Evolutionary conservation across 2,797 vertebrate species (phyloP).

Genomic region (Petrocephalus sullivani): DNA sequence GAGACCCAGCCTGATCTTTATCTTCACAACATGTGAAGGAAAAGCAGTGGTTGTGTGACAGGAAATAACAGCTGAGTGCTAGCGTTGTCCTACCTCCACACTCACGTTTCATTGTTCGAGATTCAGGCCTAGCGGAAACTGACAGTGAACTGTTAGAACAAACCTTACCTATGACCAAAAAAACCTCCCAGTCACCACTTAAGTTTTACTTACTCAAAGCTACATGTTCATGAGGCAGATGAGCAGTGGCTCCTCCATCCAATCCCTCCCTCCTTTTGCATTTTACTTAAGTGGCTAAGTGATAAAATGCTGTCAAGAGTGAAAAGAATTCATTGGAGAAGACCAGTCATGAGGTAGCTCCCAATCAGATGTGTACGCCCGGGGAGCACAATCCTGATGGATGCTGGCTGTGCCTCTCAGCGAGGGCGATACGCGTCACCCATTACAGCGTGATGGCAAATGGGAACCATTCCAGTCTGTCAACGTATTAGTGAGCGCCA

Average conservation of each 20-base stretch:
- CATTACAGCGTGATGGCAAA: neutral
- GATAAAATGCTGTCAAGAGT: neutral
- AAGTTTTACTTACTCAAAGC: neutral
- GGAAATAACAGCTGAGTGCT: neutral
- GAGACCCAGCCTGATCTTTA: neutral
- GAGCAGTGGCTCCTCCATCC: neutral
- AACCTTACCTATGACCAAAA: neutral
- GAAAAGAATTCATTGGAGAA: neutral
- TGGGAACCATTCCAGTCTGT: neutral
- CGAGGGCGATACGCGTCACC: neutral
- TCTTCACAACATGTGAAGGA: neutral
- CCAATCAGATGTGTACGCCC: neutral
- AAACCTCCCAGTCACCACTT: neutral
- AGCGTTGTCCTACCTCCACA: conserved; percentile 17
- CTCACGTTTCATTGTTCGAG: conserved; percentile 21
- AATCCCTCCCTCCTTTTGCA: neutral
- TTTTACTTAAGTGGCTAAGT: neutral
- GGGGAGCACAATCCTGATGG: neutral
- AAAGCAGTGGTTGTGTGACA: neutral
- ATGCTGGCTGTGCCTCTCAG: neutral
- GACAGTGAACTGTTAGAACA: neutral
- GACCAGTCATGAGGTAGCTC: neutral
- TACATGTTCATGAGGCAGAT: neutral
- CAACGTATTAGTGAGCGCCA: neutral
- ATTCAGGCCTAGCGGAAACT: neutral